Evolutionary conservation across 2,113 vertebrate species (phyloP), one percentile per base, ranked within the genome.

Genomic region (Vireo altiloquus): DNA sequence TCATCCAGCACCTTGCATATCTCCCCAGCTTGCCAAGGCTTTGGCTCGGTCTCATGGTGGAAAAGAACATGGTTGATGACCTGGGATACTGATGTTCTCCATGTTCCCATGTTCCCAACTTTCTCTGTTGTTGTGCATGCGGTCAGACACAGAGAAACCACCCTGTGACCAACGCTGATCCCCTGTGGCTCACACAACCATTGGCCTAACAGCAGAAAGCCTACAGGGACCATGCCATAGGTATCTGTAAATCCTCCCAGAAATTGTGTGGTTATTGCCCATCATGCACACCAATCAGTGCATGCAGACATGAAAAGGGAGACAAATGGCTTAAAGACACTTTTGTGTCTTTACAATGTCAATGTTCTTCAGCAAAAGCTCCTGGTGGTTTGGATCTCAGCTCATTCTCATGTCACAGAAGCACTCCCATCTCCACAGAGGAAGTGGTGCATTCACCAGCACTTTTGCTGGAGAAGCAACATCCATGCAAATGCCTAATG

Each of bases 261-360:
- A 89, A 66, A 70, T 3, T 15, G 18, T 0, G 2, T 59, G 47
- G 35, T 37, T 68, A n/a, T 5, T 35, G 27, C 9, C 13, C 37
- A 68, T 10, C 21, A 7, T 2, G 10, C 17, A 60, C 5, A 28
- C 3, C 13, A 52, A 15, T 0, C 22, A 5, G 24, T 54, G 18
- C 11, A 57, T 82, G 22, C 64, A 68, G 13, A 24, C 57, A 65
- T 4, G 7, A 79, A 84, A 86, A 68, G 20, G 37, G 14, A 87
- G 22, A 78, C 14, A 89, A 89, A 81, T 7, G 4, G 9, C 20
- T 75, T 60, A 50, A 59, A 44, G 14, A 33, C 9, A 46, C 2
- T 75, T 69, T 10, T 42, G 57, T 28, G 33, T n/a, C n/a, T n/a
- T n/a, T n/a, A n/a, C n/a, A n/a, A n/a, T n/a, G n/a, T n/a, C 7